Conservation (phyloP, 2,797 vertebrate genomes). For the Pterois miles region DNA sequence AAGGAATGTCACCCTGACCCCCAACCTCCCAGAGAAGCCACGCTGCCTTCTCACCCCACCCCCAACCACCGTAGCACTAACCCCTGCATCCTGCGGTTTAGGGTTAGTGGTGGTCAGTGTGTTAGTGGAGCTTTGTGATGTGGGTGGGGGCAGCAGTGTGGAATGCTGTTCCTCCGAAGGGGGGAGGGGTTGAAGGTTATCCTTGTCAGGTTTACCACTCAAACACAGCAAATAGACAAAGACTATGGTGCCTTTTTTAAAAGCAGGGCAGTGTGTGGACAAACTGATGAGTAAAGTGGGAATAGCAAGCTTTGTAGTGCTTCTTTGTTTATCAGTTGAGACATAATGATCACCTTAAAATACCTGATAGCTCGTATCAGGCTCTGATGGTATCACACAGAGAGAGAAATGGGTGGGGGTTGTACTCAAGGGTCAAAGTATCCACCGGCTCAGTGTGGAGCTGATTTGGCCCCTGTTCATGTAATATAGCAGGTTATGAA, state of each 20-base stretch:
- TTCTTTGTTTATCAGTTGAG: constrained; percentile 48
- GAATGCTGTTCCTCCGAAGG: constrained; percentile 78
- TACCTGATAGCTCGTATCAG: constrained; percentile 53
- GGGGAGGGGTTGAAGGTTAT: constrained; percentile 70
- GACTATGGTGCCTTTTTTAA: constrained; percentile 29
- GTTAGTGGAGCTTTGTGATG: constrained; percentile 81
- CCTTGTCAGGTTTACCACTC: constrained; percentile 74
- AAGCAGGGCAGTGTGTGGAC: constrained; percentile 12
- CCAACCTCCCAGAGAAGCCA: constrained; percentile 67
- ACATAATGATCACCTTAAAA: constrained; percentile 46
- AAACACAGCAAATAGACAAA: constrained; percentile 62
- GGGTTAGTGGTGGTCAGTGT: constrained; percentile 79
- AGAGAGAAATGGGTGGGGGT: constrained; percentile 24
- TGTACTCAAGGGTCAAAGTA: constrained; percentile 39
- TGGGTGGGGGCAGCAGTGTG: constrained; percentile 71
- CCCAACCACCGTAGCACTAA: constrained; percentile 58
- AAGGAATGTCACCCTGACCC: constrained; percentile 81
- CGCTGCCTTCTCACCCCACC: constrained; percentile 72
- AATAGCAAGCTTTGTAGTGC: constrained; percentile 20
- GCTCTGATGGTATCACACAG: constrained; percentile 41
- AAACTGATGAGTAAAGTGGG: constrained; percentile 1
- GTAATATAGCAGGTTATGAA: constrained; percentile 2
- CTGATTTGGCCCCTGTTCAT: constrained; percentile 9
- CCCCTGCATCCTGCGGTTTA: constrained; percentile 78
- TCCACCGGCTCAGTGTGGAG: background rate